Conservation (phyloP, 2,797 vertebrate species). For the Momotus momota region DNA sequence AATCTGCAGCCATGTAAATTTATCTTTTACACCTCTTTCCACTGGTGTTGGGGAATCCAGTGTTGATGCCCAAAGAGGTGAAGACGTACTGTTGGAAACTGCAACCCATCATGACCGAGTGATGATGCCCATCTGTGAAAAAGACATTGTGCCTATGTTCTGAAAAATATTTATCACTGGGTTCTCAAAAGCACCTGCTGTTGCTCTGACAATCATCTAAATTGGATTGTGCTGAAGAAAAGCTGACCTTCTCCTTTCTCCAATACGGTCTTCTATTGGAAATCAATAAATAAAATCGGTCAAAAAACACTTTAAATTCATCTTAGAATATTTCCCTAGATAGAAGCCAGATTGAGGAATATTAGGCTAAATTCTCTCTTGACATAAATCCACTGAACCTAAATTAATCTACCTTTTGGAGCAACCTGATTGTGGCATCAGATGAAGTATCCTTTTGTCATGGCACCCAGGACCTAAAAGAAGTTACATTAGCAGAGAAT, state of each 20-base stretch:
- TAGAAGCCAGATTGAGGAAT: background rate
- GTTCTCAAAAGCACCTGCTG: background rate
- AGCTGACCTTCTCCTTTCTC: conserved; percentile 26
- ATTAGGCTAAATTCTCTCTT: conserved; percentile 41
- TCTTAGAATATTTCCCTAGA: conserved; percentile 32
- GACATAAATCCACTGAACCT: conserved; percentile 22
- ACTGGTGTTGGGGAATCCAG: background rate
- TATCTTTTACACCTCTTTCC: background rate
- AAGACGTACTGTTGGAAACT: background rate
- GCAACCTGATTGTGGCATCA: background rate
- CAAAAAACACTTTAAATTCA: conserved; percentile 30
- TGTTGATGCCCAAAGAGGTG: background rate
- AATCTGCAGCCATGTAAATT: background rate
- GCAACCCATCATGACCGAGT: background rate
- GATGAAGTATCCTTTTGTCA: background rate
- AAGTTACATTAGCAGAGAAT: background rate
- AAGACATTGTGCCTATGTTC: background rate
- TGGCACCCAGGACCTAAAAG: background rate
- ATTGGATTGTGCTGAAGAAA: conserved; percentile 9
- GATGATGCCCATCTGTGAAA: background rate
- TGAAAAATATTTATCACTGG: background rate
- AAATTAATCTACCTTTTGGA: conserved; percentile 35
- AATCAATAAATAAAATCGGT: conserved; percentile 40
- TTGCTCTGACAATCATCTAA: background rate
- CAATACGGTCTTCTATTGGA: conserved; percentile 1